A percentile compares a stretch with the other conserved stretches of the same genome.
Conservation (phyloP, 2,888 invertebrate species). For the Drosophila robusta region DNA sequence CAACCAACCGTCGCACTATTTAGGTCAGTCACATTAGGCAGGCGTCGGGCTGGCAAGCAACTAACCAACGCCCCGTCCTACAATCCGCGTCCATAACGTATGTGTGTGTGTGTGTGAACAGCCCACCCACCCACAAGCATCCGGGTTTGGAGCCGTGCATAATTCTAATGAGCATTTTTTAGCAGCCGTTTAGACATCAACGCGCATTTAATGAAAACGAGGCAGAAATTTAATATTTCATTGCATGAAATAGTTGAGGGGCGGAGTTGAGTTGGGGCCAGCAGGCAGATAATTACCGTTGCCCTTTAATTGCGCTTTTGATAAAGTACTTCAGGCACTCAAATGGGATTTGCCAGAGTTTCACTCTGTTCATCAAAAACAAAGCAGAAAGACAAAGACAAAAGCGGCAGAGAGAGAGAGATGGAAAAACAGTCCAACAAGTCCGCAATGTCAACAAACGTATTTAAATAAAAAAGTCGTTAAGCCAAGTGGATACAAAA, state of each 20-base stretch:
- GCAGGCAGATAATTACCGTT: conserved; percentile 47
- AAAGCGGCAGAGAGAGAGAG: conserved; percentile 4
- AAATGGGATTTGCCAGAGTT: conserved; percentile 48
- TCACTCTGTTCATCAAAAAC: conserved; percentile 39
- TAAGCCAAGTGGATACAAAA: conserved; percentile 73
- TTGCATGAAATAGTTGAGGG: conserved; percentile 47
- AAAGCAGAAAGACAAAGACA: conserved; percentile 17
- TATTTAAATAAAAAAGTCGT: conserved; percentile 80
- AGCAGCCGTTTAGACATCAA: conserved; percentile 24
- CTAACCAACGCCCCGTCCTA: conserved; percentile 28
- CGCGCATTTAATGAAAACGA: conserved; percentile 32
- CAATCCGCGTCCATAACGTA: not conserved
- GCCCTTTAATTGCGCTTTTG: conserved; percentile 53
- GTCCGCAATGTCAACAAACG: conserved; percentile 78
- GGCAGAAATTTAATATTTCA: conserved; percentile 50
- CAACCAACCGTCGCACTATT: conserved; percentile 70
- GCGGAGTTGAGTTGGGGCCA: not conserved
- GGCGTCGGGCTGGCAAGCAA: conserved; percentile 60
- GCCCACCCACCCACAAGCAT: conserved; percentile 24
- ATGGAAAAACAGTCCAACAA: conserved; percentile 50
- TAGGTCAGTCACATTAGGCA: conserved; percentile 82
- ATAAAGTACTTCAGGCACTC: conserved; percentile 29
- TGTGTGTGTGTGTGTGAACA: not conserved
- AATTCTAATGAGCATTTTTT: conserved; percentile 78
- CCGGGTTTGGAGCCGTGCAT: conserved; percentile 33